Evolutionary conservation across 2,888 invertebrate species (phyloP).

Genomic region (Dynastes hyllus): DNA sequence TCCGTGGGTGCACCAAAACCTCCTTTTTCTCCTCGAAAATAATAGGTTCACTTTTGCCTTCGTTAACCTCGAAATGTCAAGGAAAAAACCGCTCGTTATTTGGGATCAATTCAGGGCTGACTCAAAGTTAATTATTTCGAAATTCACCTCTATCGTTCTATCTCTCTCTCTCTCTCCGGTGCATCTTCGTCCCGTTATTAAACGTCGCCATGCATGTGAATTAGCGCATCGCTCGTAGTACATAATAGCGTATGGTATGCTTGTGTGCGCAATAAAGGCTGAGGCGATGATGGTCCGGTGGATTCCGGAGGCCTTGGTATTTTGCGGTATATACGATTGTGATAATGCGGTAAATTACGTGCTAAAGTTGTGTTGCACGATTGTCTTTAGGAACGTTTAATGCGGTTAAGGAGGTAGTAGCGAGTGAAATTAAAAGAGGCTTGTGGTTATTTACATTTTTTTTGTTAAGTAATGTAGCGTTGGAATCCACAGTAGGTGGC

Average conservation of each 20-base stretch:
- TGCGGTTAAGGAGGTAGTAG: background rate
- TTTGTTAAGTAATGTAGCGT: background rate
- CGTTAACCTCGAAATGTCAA: too few species aligned
- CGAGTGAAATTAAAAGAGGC: constrained; percentile 5
- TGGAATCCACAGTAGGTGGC: background rate
- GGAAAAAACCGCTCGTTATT: too few species aligned
- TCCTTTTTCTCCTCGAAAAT: too few species aligned
- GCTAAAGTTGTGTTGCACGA: background rate
- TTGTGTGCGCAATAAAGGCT: background rate
- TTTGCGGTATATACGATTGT: background rate
- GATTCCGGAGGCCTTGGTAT: constrained; percentile 13
- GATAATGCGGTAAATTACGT: constrained; percentile 22
- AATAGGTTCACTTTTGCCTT: too few species aligned
- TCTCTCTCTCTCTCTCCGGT: too few species aligned
- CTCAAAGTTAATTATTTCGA: too few species aligned
- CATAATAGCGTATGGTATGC: background rate
- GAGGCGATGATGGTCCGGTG: background rate
- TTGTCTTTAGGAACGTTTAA: background rate
- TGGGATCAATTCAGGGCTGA: too few species aligned
- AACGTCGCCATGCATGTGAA: background rate
- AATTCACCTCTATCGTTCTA: too few species aligned
- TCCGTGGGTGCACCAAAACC: too few species aligned
- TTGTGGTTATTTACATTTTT: background rate
- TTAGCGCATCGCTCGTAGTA: background rate
- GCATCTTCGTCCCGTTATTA: too few species aligned